These are phyloP conservation scores for Cyprinodon variegatus DNA, from an alignment of 2,113 vertebrate genomes.

Conservation along the genomic window DNA sequence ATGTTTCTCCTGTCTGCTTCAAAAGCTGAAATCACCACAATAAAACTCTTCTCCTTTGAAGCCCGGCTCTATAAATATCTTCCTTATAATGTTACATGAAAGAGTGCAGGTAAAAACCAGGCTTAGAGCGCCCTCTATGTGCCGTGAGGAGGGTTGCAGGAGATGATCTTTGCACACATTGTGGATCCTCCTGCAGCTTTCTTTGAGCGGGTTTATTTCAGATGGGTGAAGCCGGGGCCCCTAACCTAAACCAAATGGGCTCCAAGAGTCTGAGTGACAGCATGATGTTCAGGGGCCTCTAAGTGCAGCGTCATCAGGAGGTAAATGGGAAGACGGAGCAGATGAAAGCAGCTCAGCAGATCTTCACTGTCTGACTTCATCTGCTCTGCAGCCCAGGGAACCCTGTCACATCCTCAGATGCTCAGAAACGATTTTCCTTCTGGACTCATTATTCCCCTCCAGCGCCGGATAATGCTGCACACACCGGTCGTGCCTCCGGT, in stretches of 20 bases:
- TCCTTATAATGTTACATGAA: slow-evolving; percentile 30
- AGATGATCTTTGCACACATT: slow-evolving; percentile 2
- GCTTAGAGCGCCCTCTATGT: slow-evolving; percentile 76
- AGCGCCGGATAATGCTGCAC: slow-evolving; percentile 19
- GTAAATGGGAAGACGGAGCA: slow-evolving; percentile 48
- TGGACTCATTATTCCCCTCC: slow-evolving; percentile 52
- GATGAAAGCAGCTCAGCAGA: slow-evolving; percentile 63
- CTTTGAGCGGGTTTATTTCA: neutral
- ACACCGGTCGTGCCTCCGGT: slow-evolving; percentile 46
- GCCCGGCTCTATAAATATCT: slow-evolving; percentile 64
- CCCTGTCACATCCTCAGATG: slow-evolving; percentile 53
- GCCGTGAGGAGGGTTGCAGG: slow-evolving; percentile 6
- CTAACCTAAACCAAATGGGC: neutral
- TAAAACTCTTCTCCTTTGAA: slow-evolving; percentile 55
- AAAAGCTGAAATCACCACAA: slow-evolving; percentile 54
- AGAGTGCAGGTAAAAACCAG: slow-evolving; percentile 41
- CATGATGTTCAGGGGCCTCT: slow-evolving; percentile 23
- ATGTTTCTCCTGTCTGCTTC: slow-evolving; percentile 33
- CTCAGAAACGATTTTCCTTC: slow-evolving; percentile 48
- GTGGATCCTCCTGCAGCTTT: neutral
- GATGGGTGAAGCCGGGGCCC: neutral
- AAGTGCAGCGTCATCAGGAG: slow-evolving; percentile 57
- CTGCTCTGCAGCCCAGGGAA: slow-evolving; percentile 49
- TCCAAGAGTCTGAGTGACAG: neutral
- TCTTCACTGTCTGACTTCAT: slow-evolving; percentile 69